Evolutionary conservation across 2,113 vertebrate species (phyloP), one percentile per base, ranked within the genome.

Genomic region (Phalacrocorax pelagicus): DNA sequence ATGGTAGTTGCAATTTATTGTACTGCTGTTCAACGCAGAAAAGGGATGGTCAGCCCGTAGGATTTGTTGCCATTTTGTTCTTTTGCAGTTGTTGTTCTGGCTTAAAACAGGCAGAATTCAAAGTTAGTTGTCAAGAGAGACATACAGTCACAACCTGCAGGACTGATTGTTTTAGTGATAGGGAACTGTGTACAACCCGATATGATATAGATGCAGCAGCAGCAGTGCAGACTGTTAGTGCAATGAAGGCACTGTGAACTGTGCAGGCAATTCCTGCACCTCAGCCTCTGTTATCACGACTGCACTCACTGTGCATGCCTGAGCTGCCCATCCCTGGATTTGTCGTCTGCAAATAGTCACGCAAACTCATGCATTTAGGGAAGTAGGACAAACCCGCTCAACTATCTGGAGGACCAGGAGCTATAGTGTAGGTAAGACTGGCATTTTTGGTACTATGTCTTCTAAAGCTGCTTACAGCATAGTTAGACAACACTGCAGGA

Each of bases 221-320:
- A 9, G 9, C 42, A 71, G 52, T 15, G n/a, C 42, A 80, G 75
- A 21, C 11, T 1, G 3, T 7, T 11, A 47, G 42, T 27, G 9
- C 47, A 5, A 6, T 13, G 58, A 46, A 80, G 42, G 26, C 63
- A 12, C 42, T 34, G 57, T 30, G 51, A 69, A 19, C 2, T 20
- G n/a, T 13, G 46, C 47, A 27, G 0, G 0, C 5, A 5, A 0
- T 4, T 18, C 32, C 19, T 24, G 34, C 27, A 18, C 29, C n/a
- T 42, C 29, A 20, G 47, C 9, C 72, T 19, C 46, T 59, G 26
- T 62, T 21, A 8, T 23, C 44, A 36, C 17, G 32, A 5, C n/a
- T 42, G 20, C 32, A 27, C 29, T 11, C 8, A 12, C 34, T 13
- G 15, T 32, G 32, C 1, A 5, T 38, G 40, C 51, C 85, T 32